Percentiles rank a stretch among this genome's conserved stretches.
phyloP scores from a whole-genome alignment of 1,140 invertebrate species.

The Microplitis mediator region DNA sequence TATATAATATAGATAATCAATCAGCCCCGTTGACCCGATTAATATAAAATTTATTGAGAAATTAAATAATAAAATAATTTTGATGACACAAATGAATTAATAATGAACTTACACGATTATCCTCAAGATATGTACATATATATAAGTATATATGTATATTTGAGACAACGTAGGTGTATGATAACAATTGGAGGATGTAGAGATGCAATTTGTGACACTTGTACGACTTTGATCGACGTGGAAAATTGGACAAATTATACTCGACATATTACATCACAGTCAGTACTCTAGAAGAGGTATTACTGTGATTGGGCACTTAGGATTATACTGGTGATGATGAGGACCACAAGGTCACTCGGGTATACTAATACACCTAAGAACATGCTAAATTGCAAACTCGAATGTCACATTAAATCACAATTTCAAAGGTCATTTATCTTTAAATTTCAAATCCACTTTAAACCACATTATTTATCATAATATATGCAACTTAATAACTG shows the following conservation, averaged over 20 bases:
- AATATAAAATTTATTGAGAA: neutral
- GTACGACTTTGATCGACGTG: conserved; percentile 54
- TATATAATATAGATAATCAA: too few relatives aligned
- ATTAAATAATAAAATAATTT: neutral
- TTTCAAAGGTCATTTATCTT: neutral
- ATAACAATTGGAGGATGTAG: neutral
- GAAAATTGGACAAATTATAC: conserved; percentile 54
- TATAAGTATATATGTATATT: neutral
- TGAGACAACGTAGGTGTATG: neutral
- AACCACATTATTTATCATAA: neutral
- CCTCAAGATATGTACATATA: neutral
- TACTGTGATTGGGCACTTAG: conserved; percentile 54
- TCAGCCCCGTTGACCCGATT: neutral
- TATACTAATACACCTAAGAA: conserved; percentile 16
- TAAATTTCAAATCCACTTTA: neutral
- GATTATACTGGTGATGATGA: conserved; percentile 23
- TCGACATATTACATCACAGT: conserved; percentile 41
- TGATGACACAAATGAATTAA: neutral
- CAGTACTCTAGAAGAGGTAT: conserved; percentile 40
- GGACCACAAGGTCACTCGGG: conserved; percentile 28
- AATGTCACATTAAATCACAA: neutral
- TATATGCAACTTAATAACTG: neutral
- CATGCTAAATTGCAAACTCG: conserved; percentile 7
- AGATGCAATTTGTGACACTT: conserved; percentile 48
- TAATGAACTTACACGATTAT: neutral